Percentiles rank a stretch among this genome's conserved stretches.
Evolutionary conservation across 2,113 vertebrate genomes (phyloP).

Genomic region (Notiomystis cincta): DNA sequence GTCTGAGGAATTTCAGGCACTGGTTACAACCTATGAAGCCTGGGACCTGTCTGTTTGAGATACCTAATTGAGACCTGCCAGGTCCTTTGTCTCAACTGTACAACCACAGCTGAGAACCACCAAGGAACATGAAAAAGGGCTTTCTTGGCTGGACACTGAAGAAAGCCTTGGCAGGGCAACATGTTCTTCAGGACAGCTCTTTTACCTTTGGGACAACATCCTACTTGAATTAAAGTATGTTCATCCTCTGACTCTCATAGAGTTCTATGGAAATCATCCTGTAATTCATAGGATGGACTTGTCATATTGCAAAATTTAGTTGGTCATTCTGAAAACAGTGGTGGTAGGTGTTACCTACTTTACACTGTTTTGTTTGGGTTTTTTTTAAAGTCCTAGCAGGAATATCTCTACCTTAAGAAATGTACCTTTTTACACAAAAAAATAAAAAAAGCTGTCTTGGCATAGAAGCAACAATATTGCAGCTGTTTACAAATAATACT

Average conservation of each 20-base stretch:
- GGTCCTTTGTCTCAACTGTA: neutral
- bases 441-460: neutral
- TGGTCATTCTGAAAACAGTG: neutral
- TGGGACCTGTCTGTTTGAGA: neutral
- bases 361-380: neutral
- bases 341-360: neutral
- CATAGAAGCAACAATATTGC: neutral
- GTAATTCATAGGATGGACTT: neutral
- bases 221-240: neutral
- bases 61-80: neutral
- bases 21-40: conserved; percentile 7
- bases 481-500: neutral
- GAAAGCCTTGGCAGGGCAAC: neutral
- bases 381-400: neutral
- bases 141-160: neutral
- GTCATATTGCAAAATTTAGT: neutral
- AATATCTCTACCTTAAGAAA: neutral
- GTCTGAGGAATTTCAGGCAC: neutral
- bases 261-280: neutral
- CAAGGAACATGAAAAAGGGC: neutral
- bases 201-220: neutral
- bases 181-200: neutral
- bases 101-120: neutral
- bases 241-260: neutral
- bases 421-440: neutral